Conservation (phyloP, 2,888 invertebrate genomes). For the Drosophila barbarae region DNA sequence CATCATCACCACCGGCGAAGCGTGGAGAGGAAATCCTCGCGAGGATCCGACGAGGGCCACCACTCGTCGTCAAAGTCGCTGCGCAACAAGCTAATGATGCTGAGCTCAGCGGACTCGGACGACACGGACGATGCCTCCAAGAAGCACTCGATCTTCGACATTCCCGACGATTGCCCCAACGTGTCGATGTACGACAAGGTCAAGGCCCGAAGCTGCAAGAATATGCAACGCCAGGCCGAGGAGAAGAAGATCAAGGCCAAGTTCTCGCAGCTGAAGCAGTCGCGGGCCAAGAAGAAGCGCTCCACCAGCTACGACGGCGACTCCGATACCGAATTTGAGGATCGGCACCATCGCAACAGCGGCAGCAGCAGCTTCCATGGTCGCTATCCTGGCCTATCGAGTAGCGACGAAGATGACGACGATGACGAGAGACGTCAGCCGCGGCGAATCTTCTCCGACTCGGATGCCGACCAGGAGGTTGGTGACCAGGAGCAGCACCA, state of each 20-base stretch:
- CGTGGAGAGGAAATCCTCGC: constrained; percentile 68
- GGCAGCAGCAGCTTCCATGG: constrained; percentile 69
- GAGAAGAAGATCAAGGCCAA: constrained; percentile 94
- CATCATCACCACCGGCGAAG: constrained; percentile 60
- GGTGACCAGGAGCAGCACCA: constrained; percentile 23
- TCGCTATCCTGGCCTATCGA: constrained; percentile 53
- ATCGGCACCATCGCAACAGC: constrained; percentile 72
- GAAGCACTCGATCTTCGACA: constrained; percentile 95
- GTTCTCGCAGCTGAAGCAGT: constrained; percentile 92
- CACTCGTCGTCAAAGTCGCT: constrained; percentile 66
- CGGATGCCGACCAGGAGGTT: constrained; percentile 71
- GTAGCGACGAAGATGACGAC: constrained; percentile 79
- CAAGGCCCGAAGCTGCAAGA: constrained; percentile 95
- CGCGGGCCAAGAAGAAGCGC: constrained; percentile 92
- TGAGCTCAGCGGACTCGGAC: constrained; percentile 87
- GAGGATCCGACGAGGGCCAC: constrained; percentile 68
- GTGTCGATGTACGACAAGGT: constrained; percentile 99
- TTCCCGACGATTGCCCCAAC: constrained; percentile 91
- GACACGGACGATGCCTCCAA: constrained; percentile 82
- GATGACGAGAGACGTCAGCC: constrained; percentile 59
- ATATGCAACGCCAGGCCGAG: constrained; percentile 94
- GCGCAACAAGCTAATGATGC: constrained; percentile 78
- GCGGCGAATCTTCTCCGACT: constrained; percentile 78
- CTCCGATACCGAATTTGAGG: constrained; percentile 84
- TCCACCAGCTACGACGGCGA: constrained; percentile 94